Base-by-base conservation (phyloP, 30 jellyfish, hydroid and myxozoan genomes). In the Aurelia aurita region DNA sequence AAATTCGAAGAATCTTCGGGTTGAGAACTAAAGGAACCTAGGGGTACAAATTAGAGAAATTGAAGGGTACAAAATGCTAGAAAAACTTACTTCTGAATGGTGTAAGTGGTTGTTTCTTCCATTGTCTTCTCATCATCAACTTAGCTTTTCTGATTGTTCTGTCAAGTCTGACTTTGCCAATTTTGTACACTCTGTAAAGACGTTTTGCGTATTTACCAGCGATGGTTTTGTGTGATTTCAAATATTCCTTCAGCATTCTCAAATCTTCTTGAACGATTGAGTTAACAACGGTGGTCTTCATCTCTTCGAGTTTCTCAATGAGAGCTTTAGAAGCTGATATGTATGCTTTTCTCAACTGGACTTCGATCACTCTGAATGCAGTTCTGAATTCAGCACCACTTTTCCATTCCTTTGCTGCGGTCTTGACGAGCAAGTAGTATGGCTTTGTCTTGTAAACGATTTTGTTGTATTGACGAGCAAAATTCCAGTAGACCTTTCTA, bases 361-460 rank as follows among this genome's bases (percentile, higher is more conserved):
- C 84, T 31, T 70, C 88, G 53, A 88, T 84, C 39, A 77, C 87
- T 58, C 84, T 62, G 93, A 89, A 89, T 16, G 97, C 93, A 2
- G 46, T 63, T 43, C 90, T 80, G 93, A 89, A 89, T 43, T 89
- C 88, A 9, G 89, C 91, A 19, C 97, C 97, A 29, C 53, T 53
- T 45, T 74, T 61, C 93, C 89, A 64, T 18, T 81, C 88, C 58
- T 72, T 62, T 10, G 78, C 46, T 5, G 92, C 91, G 58, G 84
- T 57, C 35, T 89, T 89, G 43, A 89, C 60, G 51, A 80, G 77
- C 43, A 69, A 27, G 84, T 79, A 89, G 82, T 89, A 89, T 15
- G 97, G 97, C 43, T 60, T 72, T 26, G 79, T 46, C 72, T 74
- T 75, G 82, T 72, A 62, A 29, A 62, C 46, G 23, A 80, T 63